Percentiles rank a stretch among this genome's conserved stretches.
Conservation (phyloP, 2,113 vertebrate genomes). For the Heterocephalus glaber region DNA sequence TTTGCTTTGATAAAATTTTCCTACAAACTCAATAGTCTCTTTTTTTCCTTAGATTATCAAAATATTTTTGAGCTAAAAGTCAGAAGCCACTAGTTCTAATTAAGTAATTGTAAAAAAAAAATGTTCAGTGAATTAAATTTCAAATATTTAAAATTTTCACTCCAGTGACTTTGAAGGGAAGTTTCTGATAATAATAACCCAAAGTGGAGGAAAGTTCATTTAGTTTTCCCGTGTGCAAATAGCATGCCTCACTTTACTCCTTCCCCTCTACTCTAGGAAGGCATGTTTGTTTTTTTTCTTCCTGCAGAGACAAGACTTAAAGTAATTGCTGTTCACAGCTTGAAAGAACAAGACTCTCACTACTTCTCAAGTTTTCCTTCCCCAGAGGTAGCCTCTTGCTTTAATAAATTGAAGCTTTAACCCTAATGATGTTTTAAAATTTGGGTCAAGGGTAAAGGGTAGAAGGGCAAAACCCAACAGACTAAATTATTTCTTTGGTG, state of each 20-base stretch:
- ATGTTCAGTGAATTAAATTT: not conserved
- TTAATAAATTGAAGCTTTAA: conserved; percentile 74
- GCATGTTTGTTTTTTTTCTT: conserved; percentile 64
- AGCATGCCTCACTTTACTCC: not conserved
- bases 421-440: conserved; percentile 54
- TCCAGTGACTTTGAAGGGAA: not conserved
- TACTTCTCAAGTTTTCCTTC: conserved; percentile 56
- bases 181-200: not conserved
- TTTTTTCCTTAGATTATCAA: not conserved
- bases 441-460: conserved; percentile 59
- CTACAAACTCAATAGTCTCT: not conserved
- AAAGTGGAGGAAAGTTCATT: not conserved
- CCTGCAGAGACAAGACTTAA: conserved; percentile 68
- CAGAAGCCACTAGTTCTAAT: not conserved
- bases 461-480: conserved; percentile 62
- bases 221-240: not conserved
- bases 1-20: conserved; percentile 30
- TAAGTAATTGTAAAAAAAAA: not conserved
- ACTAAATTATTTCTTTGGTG: not conserved
- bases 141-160: not conserved
- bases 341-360: conserved; percentile 72
- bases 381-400: conserved; percentile 48
- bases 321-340: conserved; percentile 73
- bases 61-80: not conserved
- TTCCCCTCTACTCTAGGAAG: conserved; percentile 55